phyloP scores from a whole-genome alignment of 2,888 invertebrate genomes.

The Noctua pronuba region DNA sequence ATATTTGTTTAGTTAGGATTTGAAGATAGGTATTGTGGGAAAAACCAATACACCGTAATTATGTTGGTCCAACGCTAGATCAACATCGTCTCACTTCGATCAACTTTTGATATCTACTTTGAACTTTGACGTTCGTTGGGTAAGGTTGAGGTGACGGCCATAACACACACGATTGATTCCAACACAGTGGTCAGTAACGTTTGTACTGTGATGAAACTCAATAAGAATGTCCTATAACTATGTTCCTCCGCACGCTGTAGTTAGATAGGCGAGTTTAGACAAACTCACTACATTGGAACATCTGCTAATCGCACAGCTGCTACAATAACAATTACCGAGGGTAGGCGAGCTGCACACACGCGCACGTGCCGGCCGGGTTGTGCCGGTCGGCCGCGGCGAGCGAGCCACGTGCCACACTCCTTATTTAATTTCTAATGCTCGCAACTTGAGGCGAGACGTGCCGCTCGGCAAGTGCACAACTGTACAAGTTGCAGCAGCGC shows the following conservation, averaged over 20 bases:
- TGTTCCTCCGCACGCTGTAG: neutral
- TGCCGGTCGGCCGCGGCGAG: slow-evolving; percentile 10
- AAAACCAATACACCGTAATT: neutral
- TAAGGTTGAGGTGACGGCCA: neutral
- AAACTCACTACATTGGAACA: neutral
- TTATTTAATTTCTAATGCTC: slow-evolving; percentile 61
- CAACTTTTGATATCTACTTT: neutral
- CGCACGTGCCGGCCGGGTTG: slow-evolving; percentile 33
- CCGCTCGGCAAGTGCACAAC: slow-evolving; percentile 16
- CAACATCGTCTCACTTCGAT: neutral
- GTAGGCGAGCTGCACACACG: slow-evolving; percentile 22
- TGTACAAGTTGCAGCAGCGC: slow-evolving; percentile 8
- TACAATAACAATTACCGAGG: slow-evolving; percentile 43
- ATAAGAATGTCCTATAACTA: neutral
- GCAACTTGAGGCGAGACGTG: slow-evolving; percentile 53
- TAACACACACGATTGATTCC: neutral
- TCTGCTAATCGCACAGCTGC: slow-evolving; percentile 25
- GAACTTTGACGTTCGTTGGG: neutral
- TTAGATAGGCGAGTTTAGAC: neutral
- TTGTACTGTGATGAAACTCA: neutral
- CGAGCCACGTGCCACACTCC: slow-evolving; percentile 52
- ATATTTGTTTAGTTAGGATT: neutral
- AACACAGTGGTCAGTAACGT: neutral
- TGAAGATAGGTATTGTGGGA: neutral
- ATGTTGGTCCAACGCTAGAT: neutral